Evolutionary conservation across 2,113 vertebrate species (phyloP), one percentile per base, ranked within the genome.

Genomic region (Cyprinodon tularosa): DNA sequence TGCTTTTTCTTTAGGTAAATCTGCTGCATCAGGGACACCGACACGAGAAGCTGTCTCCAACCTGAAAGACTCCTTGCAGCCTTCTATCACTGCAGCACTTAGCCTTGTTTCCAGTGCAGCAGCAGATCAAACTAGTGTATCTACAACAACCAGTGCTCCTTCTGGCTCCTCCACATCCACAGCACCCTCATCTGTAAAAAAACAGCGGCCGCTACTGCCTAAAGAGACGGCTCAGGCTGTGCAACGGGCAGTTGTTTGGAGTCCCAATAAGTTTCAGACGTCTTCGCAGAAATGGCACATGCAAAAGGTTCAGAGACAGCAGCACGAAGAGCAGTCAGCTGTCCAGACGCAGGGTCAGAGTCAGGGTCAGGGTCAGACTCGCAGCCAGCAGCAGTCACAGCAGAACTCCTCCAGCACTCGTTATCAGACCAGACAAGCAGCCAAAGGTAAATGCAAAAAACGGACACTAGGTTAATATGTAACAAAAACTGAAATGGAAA

Each of bases 221-320:
- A 98, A 98, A 93, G 98, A 99, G 91, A 95, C 95, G 0, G 94
- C 95, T 17, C 96, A 96, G 65, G 95, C 96, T 0, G 96, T 96
- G 84, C 97, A 97, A 90, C 94, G 95, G 39, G 87, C 95, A 0
- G 98, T 97, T 20, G 96, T 97, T 82, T 98, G 97, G 97, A 99
- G 96, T 93, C 96, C 96, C 10, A 94, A 95, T 47, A 96, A 98
- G 91, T 96, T 98, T 92, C 98, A 97, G 90, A 96, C 96, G 0
- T 98, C 98, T 0, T 98, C 97, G 78, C 96, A 98, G 93, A 99
- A 99, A 91, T 98, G 96, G 96, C 96, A 99, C 78, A 95, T 96
- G 95, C 96, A 98, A 94, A 98, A 98, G 92, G 95, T 97, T 63
- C 97, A 97, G 89, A 94, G 96, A 4, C 97, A 96, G 84, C 97